A percentile compares a stretch with the other conserved stretches of the same genome.
These are phyloP conservation scores for Drosophila peninsularis DNA, from an alignment of 2,888 invertebrate genomes.

Conservation along the genomic window DNA sequence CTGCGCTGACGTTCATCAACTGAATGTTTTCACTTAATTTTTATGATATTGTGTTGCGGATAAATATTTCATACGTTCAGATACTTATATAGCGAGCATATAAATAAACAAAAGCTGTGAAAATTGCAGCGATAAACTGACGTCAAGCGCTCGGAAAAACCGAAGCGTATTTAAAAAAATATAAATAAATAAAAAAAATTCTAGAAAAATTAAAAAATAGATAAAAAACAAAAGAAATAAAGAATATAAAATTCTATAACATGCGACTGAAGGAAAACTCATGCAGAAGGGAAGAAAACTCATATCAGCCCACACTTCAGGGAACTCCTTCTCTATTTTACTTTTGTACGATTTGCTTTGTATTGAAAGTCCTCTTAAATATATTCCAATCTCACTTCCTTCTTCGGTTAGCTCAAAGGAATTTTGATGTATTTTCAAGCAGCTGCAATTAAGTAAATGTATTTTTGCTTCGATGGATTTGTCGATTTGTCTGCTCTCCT, in stretches of 20 bases:
- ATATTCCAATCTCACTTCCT: neutral
- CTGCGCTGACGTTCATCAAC: conserved; percentile 36
- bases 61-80: conserved; percentile 15
- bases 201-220: too few species aligned
- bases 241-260: neutral
- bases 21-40: conserved; percentile 45
- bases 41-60: conserved; percentile 29
- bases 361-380: neutral
- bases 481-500: too few species aligned
- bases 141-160: conserved; percentile 9
- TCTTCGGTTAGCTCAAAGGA: neutral
- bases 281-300: too few species aligned
- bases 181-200: neutral
- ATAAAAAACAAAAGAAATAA: neutral
- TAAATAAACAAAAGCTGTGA: conserved; percentile 11
- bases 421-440: neutral
- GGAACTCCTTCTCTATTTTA: neutral
- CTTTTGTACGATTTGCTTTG: neutral
- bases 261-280: neutral
- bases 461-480: neutral
- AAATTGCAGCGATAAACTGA: conserved; percentile 25
- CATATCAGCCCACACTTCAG: too few species aligned
- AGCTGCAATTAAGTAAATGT: neutral
- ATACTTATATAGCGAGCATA: neutral
- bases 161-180: neutral